Base-by-base conservation (phyloP, 2,113 vertebrate genomes). In the Hypocryptadius cinnamomeus region DNA sequence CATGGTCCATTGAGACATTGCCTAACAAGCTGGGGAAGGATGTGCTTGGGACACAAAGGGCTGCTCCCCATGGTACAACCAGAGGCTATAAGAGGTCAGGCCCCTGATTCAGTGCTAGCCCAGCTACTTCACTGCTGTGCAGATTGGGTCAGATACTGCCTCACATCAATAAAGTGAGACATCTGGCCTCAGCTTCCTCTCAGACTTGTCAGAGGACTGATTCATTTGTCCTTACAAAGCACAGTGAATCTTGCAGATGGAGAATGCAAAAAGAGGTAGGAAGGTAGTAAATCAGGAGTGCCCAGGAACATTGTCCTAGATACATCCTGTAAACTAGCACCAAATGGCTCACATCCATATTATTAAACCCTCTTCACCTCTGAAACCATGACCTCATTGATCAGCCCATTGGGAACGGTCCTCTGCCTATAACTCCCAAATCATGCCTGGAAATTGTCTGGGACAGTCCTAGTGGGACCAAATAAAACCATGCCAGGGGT, bases 151-250 rank as follows among this genome's bases (percentile, higher is more conserved):
- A 66, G 87, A 89, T 45, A 78, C 35, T 81, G 57, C 40, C 21
- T 73, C 37, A 73, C 60, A 51, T 77, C 47, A 66, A 76, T 73
- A 85, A 95, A 91, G 57, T 22, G 19, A 74, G 45, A 35, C 28
- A 47, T 83, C 61, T 81, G 6, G 8, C 50, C 83, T 85, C 60
- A 85, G 68, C 76, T 91, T 92, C 53, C 65, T 61, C 66, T 65
- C 8, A 9, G 65, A 64, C 47, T 45, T 88, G 79, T 84, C 87
- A 89, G 56, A 91, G 20, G 37, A 79, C 72, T 91, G 68, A 95
- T 93, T 94, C 39, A 92, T 96, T 85, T 80, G 40, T 86, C 79
- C 91, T 95, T 91, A 87, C 40, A 87, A 85, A 94, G 68, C 51
- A 90, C 76, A 88, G 48, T 91, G 85, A 90, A 91, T 89, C 90